phyloP scores from a whole-genome alignment of 2,113 vertebrate genomes.

The Campylomormyrus numenius region DNA sequence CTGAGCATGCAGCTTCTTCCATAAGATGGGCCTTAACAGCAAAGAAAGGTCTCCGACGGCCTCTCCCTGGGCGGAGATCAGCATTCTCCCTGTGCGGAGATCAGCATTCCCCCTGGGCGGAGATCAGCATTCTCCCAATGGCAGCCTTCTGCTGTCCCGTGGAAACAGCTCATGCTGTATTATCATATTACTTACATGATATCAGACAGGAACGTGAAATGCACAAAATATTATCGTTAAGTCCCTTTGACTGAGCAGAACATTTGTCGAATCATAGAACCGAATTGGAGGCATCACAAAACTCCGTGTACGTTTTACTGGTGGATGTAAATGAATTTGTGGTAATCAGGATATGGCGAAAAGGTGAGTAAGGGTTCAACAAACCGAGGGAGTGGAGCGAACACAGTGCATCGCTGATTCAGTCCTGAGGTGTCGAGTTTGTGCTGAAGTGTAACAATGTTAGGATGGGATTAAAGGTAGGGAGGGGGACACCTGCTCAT shows the following conservation, averaged over 20 bases:
- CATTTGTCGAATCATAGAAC: background rate
- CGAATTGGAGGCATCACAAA: background rate
- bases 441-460: too few species aligned
- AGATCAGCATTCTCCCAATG: background rate
- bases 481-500: too few species aligned
- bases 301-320: background rate
- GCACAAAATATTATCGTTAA: background rate
- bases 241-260: background rate
- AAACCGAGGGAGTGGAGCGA: background rate
- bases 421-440: too few species aligned
- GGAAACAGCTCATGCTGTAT: background rate
- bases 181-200: background rate
- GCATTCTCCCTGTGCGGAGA: background rate
- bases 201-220: background rate
- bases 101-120: background rate
- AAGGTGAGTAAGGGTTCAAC: background rate
- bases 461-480: too few species aligned
- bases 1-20: background rate
- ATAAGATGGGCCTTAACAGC: background rate
- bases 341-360: background rate
- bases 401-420: background rate
- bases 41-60: too few species aligned
- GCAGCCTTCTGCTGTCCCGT: background rate
- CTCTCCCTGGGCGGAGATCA: background rate
- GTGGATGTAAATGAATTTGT: background rate